phyloP scores from a whole-genome alignment of 2,797 vertebrate species.

The Chaetophractus vellerosus region DNA sequence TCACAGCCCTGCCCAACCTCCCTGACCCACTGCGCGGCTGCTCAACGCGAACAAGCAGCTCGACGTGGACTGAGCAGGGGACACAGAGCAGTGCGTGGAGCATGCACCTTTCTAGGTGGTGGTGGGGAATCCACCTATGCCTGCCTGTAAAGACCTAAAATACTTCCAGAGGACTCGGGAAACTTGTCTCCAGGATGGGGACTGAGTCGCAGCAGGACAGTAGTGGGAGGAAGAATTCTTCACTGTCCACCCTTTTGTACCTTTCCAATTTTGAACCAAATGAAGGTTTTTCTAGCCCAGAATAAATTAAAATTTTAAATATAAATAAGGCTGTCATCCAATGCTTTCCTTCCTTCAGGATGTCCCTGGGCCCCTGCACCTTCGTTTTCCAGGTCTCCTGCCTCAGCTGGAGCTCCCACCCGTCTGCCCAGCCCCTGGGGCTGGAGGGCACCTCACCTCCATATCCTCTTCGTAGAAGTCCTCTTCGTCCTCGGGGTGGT shows the following conservation, averaged over 20 bases:
- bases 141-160: not conserved
- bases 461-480: slow-evolving; percentile 94
- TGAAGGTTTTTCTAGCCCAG: not conserved
- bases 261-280: not conserved
- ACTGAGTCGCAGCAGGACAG: rapidly evolving
- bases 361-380: rapidly evolving
- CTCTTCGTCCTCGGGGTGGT: slow-evolving; percentile 94
- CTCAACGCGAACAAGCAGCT: not conserved
- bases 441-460: slow-evolving; percentile 90
- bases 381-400: not conserved
- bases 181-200: not conserved
- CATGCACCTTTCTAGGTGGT: rapidly evolving
- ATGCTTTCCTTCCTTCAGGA: not conserved
- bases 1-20: not conserved
- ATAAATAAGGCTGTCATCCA: not conserved
- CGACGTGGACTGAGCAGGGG: rapidly evolving
- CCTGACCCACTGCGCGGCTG: not conserved
- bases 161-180: not conserved
- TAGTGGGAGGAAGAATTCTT: not conserved
- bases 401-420: not conserved
- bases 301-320: not conserved
- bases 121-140: too few relatives aligned
- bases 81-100: not conserved
- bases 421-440: rapidly evolving
- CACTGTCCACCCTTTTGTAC: not conserved